Evolutionary conservation across 2,113 vertebrate species (phyloP).

Genomic region (Oriolus oriolus): DNA sequence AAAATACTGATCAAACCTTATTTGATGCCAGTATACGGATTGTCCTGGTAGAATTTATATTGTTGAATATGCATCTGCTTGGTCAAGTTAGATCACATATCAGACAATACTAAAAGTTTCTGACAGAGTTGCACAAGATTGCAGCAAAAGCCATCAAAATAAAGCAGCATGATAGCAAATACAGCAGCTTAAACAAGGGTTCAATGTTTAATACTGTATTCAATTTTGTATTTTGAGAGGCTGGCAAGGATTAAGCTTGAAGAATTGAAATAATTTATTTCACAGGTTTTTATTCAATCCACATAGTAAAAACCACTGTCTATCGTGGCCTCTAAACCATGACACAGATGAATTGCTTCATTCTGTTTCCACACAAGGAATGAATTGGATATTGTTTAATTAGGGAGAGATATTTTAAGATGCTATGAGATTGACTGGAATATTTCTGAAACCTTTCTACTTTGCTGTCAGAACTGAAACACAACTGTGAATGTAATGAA

Average conservation of each 20-base stretch:
- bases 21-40: neutral
- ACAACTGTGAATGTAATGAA: neutral
- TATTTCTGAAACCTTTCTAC: neutral
- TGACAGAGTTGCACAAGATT: neutral
- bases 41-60: neutral
- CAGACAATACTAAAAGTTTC: neutral
- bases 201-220: neutral
- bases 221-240: constrained; percentile 2
- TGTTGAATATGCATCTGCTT: neutral
- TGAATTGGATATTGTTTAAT: constrained; percentile 27
- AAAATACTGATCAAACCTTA: neutral
- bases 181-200: neutral
- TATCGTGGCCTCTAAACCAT: neutral
- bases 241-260: neutral
- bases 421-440: neutral
- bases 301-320: neutral
- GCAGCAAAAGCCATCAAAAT: neutral
- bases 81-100: neutral
- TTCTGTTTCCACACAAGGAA: constrained; percentile 19
- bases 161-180: neutral
- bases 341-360: constrained; percentile 26
- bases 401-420: neutral
- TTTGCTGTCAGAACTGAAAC: neutral
- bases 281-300: neutral
- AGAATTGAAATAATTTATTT: neutral